Percentiles rank a stretch among this genome's conserved stretches.
phyloP scores from a whole-genome alignment of 1,140 invertebrate genomes.

The Calliopsis andreniformis region DNA sequence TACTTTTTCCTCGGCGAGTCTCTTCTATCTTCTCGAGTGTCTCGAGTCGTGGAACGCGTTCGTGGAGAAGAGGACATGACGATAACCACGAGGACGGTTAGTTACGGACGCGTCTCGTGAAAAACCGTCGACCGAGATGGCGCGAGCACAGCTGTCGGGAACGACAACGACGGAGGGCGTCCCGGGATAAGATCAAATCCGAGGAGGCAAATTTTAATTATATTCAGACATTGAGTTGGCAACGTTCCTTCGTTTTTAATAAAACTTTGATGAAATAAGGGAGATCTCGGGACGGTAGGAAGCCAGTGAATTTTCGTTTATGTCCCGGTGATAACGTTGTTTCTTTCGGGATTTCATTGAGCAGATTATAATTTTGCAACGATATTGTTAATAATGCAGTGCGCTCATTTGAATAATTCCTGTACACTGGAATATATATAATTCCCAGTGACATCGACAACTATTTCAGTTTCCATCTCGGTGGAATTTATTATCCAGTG shows the following conservation, averaged over 20 bases:
- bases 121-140: conserved; percentile 36
- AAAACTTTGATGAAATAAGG: conserved; percentile 52
- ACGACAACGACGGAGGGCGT: conserved; percentile 26
- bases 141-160: conserved; percentile 46
- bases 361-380: conserved; percentile 13
- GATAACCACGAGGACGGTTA: conserved; percentile 21
- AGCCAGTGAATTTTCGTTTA: neutral
- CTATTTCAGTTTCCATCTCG: conserved; percentile 27
- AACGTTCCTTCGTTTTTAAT: conserved; percentile 60
- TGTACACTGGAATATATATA: conserved; percentile 9
- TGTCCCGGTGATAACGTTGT: neutral
- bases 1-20: conserved; percentile 61
- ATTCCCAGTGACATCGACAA: neutral
- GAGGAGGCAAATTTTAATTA: conserved; percentile 60
- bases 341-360: neutral
- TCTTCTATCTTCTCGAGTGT: conserved; percentile 56
- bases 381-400: conserved; percentile 35
- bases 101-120: conserved; percentile 44
- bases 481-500: conserved; percentile 15
- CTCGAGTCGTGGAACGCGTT: neutral
- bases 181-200: conserved; percentile 55
- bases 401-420: conserved; percentile 14
- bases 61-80: neutral
- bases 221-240: conserved; percentile 63
- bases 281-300: neutral